Conservation (phyloP, 1,140 invertebrate species). For the Lineus longissimus region DNA sequence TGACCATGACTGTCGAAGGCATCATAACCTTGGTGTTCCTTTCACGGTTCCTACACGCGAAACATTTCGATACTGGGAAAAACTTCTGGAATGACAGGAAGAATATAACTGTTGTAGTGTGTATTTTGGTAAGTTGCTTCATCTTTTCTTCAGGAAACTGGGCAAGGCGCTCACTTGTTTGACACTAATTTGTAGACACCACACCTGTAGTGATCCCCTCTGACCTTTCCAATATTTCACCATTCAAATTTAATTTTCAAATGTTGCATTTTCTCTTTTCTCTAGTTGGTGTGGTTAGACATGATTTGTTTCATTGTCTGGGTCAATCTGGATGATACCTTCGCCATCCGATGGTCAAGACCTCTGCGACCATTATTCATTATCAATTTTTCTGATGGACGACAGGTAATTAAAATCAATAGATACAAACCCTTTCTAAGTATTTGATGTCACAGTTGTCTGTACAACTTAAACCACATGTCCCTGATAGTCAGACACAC, state of each 20-base stretch:
- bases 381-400: slow-evolving; percentile 58
- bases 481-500: too few species aligned
- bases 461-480: too few species aligned
- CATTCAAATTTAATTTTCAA: slow-evolving; percentile 9
- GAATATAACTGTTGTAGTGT: slow-evolving; percentile 50
- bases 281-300: slow-evolving; percentile 53
- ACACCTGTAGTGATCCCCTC: too few species aligned
- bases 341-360: slow-evolving; percentile 54
- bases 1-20: slow-evolving; percentile 52
- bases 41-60: slow-evolving; percentile 49
- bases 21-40: slow-evolving; percentile 49
- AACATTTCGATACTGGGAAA: slow-evolving; percentile 40
- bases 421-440: too few species aligned
- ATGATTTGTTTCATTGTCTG: slow-evolving; percentile 52
- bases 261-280: slow-evolving; percentile 14
- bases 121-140: slow-evolving; percentile 43
- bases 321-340: slow-evolving; percentile 31
- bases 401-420: slow-evolving; percentile 45
- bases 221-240: background rate
- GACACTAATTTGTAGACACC: background rate
- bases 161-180: background rate
- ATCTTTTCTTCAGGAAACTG: background rate
- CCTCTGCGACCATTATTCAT: slow-evolving; percentile 57
- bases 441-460: too few species aligned
- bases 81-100: slow-evolving; percentile 56